Evolutionary conservation across 2,113 vertebrate genomes (phyloP).

Genomic region (Prunella fulvescens): DNA sequence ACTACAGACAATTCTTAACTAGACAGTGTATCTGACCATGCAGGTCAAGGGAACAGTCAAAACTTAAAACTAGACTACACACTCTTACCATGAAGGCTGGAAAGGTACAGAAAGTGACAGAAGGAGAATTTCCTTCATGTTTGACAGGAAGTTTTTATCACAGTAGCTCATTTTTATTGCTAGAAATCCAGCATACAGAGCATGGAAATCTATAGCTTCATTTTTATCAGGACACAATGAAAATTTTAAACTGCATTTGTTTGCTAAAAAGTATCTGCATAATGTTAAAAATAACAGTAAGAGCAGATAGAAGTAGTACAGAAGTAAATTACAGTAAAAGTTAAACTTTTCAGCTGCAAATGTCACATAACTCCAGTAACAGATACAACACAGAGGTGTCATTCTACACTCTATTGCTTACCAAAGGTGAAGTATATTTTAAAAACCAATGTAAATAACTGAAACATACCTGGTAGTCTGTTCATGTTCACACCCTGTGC

Average conservation of each 20-base stretch:
- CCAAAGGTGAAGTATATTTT: neutral
- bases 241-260: neutral
- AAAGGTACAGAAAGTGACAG: neutral
- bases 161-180: neutral
- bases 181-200: neutral
- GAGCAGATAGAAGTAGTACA: neutral
- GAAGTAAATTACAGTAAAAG: neutral
- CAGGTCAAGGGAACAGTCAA: neutral
- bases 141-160: neutral
- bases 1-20: neutral
- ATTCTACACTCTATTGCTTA: neutral
- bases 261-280: neutral
- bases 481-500: conserved; percentile 99
- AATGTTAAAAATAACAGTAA: neutral
- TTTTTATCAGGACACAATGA: neutral
- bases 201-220: neutral
- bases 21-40: neutral
- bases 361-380: neutral
- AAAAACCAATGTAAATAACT: neutral
- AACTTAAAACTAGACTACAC: neutral
- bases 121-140: neutral
- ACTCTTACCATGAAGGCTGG: neutral
- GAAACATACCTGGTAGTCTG: conserved; percentile 90
- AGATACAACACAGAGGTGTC: neutral
- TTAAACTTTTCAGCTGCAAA: neutral